Evolutionary conservation across 2,113 vertebrate genomes (phyloP).

Genomic region (Lota lota): DNA sequence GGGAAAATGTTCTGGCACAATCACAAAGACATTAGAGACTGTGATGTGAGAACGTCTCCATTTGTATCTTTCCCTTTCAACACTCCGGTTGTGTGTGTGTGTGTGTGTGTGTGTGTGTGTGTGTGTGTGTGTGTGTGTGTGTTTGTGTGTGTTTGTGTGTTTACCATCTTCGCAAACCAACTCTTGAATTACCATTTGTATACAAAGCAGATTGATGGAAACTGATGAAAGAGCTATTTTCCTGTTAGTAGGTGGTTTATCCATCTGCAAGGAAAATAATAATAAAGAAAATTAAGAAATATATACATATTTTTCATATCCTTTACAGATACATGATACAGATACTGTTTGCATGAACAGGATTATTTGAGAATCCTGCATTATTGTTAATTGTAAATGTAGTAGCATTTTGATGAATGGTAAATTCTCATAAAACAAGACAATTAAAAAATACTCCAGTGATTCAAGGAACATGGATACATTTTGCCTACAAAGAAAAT

Average conservation of each 20-base stretch:
- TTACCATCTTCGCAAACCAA: not conserved
- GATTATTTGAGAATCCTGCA: too few relatives aligned
- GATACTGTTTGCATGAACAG: too few relatives aligned
- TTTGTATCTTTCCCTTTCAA: constrained; percentile 42
- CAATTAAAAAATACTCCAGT: too few relatives aligned
- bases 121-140: not conserved
- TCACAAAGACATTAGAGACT: constrained; percentile 44
- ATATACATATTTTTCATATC: too few relatives aligned
- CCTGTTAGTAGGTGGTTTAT: constrained; percentile 24
- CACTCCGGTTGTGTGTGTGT: constrained; percentile 14
- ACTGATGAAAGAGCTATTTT: constrained; percentile 18
- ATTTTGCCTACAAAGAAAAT: too few relatives aligned
- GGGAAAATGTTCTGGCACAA: constrained; percentile 48
- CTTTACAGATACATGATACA: too few relatives aligned
- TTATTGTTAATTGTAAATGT: too few relatives aligned
- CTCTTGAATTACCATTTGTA: constrained; percentile 27
- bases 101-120: not conserved
- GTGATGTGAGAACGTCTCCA: constrained; percentile 35
- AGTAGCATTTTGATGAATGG: too few relatives aligned
- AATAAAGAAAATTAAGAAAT: too few relatives aligned
- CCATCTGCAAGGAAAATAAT: not conserved
- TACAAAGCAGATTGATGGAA: constrained; percentile 39
- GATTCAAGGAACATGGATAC: too few relatives aligned
- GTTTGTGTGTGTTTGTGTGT: not conserved
- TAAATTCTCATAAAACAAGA: too few relatives aligned